phyloP scores from a whole-genome alignment of 1,140 invertebrate species.

The Pantala flavescens region DNA sequence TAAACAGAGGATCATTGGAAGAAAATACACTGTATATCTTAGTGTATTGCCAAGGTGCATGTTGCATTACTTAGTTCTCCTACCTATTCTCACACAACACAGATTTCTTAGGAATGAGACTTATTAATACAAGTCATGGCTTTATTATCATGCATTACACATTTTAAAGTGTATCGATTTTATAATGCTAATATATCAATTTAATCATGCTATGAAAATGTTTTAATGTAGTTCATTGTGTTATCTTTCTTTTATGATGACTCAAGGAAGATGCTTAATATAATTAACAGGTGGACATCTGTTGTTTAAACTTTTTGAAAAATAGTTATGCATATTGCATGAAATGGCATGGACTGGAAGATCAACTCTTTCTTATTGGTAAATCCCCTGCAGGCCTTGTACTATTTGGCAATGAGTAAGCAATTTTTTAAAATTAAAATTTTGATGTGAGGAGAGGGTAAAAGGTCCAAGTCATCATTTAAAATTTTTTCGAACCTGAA shows the following conservation, averaged over 20 bases:
- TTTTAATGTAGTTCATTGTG: background rate
- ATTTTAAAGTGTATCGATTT: slow-evolving; percentile 2
- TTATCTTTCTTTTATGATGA: background rate
- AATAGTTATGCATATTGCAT: slow-evolving; percentile 10
- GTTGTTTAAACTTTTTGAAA: slow-evolving; percentile 2
- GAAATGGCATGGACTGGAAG: slow-evolving; percentile 8
- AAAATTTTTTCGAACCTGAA: background rate
- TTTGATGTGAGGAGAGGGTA: background rate
- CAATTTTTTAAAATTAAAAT: background rate
- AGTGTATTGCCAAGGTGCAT: background rate
- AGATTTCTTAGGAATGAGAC: slow-evolving; percentile 3
- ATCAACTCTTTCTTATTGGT: background rate
- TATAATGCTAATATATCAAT: background rate
- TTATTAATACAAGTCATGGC: background rate
- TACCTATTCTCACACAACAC: slow-evolving; percentile 1
- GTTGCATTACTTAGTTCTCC: slow-evolving; percentile 6
- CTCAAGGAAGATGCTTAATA: background rate
- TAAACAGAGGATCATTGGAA: background rate
- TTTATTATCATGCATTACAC: slow-evolving; percentile 7
- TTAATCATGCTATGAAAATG: background rate
- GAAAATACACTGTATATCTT: background rate
- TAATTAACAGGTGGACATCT: background rate
- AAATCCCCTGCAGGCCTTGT: background rate
- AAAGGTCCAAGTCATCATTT: background rate
- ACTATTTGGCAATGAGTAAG: slow-evolving; percentile 6